Conservation (phyloP, 2,888 invertebrate species). For the Drosophila rubida region DNA sequence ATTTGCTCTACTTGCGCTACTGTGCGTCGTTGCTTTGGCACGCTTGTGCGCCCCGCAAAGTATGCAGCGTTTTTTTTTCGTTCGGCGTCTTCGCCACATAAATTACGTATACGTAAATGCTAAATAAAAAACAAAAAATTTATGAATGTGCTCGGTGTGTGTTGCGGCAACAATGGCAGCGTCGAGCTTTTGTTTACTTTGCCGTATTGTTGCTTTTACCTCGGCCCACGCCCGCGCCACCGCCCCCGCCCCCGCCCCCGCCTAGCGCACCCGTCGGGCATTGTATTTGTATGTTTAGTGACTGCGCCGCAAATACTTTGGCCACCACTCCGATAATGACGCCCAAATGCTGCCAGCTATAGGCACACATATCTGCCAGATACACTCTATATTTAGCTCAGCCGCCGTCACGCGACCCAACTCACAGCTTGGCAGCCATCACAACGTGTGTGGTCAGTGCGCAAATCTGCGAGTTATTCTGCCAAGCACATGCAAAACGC, state of each 20-base stretch:
- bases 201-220: slow-evolving; percentile 47
- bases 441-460: too few relatives aligned
- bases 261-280: background rate
- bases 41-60: slow-evolving; percentile 43
- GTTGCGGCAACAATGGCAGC: slow-evolving; percentile 69
- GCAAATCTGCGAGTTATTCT: too few relatives aligned
- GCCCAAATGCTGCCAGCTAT: too few relatives aligned
- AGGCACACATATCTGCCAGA: too few relatives aligned
- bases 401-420: too few relatives aligned
- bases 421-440: too few relatives aligned
- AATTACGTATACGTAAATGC: slow-evolving; percentile 60
- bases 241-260: background rate
- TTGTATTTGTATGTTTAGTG: slow-evolving; percentile 45
- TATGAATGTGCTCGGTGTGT: slow-evolving; percentile 63
- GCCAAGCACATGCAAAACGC: too few relatives aligned
- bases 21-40: slow-evolving; percentile 38
- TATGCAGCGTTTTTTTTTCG: slow-evolving; percentile 37
- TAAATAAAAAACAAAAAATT: slow-evolving; percentile 37
- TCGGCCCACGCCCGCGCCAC: background rate
- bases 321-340: slow-evolving; percentile 21
- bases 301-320: slow-evolving; percentile 32
- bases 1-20: too few relatives aligned
- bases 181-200: slow-evolving; percentile 73
- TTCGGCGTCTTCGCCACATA: slow-evolving; percentile 39
- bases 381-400: too few relatives aligned